phyloP scores from a whole-genome alignment of 1,140 invertebrate genomes.

The Psilanteris sp. region DNA sequence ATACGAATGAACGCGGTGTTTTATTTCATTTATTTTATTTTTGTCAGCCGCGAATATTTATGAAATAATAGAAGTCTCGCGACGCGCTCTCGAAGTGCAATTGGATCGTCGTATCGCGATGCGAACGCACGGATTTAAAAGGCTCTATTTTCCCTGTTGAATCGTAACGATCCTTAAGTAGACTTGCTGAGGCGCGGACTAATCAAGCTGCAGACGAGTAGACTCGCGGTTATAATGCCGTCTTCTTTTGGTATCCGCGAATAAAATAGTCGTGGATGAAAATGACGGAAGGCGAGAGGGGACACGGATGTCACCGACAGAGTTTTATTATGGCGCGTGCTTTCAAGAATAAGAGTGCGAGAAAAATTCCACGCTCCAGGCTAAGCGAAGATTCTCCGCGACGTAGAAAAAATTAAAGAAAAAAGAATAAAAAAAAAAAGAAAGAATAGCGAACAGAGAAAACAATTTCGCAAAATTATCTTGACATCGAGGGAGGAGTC shows the following conservation, averaged over 20 bases:
- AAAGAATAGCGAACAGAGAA: slow-evolving; percentile 15
- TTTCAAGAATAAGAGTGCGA: slow-evolving; percentile 57
- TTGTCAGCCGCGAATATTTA: slow-evolving; percentile 13
- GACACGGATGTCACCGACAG: slow-evolving; percentile 69
- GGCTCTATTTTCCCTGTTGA: slow-evolving; percentile 32
- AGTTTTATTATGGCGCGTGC: slow-evolving; percentile 68
- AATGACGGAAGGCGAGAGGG: slow-evolving; percentile 25
- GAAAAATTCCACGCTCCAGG: slow-evolving; percentile 45
- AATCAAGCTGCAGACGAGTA: slow-evolving; percentile 42
- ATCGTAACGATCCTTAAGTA: slow-evolving; percentile 45
- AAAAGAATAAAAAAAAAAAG: too few relatives aligned
- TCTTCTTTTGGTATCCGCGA: slow-evolving; percentile 10
- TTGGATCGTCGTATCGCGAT: slow-evolving; percentile 24
- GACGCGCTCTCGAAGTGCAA: slow-evolving; percentile 4
- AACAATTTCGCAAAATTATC: slow-evolving; percentile 13
- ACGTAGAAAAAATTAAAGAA: too few relatives aligned
- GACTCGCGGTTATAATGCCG: slow-evolving; percentile 34
- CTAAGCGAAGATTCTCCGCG: slow-evolving; percentile 24
- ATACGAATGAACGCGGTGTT: neutral
- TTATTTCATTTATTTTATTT: slow-evolving; percentile 1
- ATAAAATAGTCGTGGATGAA: slow-evolving; percentile 12
- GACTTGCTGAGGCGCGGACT: slow-evolving; percentile 33
- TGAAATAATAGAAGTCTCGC: slow-evolving; percentile 15
- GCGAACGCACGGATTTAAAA: slow-evolving; percentile 25
- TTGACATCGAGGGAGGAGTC: neutral